Evolutionary conservation across 2,888 invertebrate genomes (phyloP).

Genomic region (Argyra leucocephala): DNA sequence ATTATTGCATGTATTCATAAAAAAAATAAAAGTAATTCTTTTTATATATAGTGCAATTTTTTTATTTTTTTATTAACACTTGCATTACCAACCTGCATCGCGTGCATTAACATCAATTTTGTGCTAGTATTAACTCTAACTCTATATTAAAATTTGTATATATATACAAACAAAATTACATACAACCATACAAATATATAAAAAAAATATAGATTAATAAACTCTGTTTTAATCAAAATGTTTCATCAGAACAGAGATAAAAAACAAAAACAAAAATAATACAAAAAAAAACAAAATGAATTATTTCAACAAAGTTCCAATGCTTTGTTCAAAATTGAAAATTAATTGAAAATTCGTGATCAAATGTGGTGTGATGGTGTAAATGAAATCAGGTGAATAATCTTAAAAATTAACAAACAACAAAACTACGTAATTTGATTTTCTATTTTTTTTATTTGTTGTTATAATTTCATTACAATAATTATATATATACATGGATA

Average conservation of each 20-base stretch:
- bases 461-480: too few relatives aligned
- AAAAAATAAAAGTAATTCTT: too few relatives aligned
- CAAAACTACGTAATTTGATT: too few relatives aligned
- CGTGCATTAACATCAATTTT: background rate
- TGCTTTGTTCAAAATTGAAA: background rate
- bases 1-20: too few relatives aligned
- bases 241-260: background rate
- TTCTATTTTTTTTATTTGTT: too few relatives aligned
- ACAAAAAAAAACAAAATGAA: background rate
- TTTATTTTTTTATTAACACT: too few relatives aligned
- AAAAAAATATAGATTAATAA: background rate
- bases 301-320: background rate
- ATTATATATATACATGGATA: too few relatives aligned
- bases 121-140: too few relatives aligned
- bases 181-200: too few relatives aligned
- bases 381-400: slow-evolving; percentile 1
- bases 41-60: too few relatives aligned
- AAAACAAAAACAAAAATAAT: background rate
- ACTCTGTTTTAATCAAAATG: background rate
- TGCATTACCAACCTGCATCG: too few relatives aligned
- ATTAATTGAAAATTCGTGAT: slow-evolving; percentile 4
- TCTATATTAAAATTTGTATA: too few relatives aligned
- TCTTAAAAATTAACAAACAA: background rate
- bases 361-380: background rate
- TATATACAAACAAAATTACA: background rate